These are phyloP conservation scores for Sebastiscus tertius DNA, from an alignment of 2,797 vertebrate species.

Conservation along the genomic window DNA sequence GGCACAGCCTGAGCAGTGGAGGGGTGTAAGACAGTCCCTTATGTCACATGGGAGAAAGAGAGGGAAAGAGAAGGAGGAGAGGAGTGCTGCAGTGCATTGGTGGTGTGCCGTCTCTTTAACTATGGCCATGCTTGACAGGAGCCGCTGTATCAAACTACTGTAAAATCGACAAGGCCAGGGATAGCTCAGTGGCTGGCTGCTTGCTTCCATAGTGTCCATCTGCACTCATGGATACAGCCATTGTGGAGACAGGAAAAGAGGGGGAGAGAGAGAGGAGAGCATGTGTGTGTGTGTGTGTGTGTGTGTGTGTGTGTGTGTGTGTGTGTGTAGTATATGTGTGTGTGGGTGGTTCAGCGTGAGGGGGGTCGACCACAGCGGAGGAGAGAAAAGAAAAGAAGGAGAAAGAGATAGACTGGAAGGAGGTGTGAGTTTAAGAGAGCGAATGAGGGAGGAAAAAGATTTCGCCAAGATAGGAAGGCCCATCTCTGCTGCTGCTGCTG, in stretches of 20 bases:
- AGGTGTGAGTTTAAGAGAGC: slow-evolving; percentile 66
- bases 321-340: slow-evolving; percentile 1
- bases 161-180: slow-evolving; percentile 68
- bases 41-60: slow-evolving; percentile 74
- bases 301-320: neutral
- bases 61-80: slow-evolving; percentile 39
- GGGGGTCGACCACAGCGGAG: slow-evolving; percentile 50
- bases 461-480: slow-evolving; percentile 67
- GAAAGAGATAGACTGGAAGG: slow-evolving; percentile 40
- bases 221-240: slow-evolving; percentile 45
- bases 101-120: slow-evolving; percentile 77
- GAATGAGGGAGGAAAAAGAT: slow-evolving; percentile 58
- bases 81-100: slow-evolving; percentile 75
- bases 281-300: slow-evolving; percentile 13
- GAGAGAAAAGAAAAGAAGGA: slow-evolving; percentile 22
- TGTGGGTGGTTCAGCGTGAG: slow-evolving; percentile 47
- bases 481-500: slow-evolving; percentile 58
- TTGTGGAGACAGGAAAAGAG: slow-evolving; percentile 26
- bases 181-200: slow-evolving; percentile 53
- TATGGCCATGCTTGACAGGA: slow-evolving; percentile 68
- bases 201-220: slow-evolving; percentile 63
- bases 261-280: slow-evolving; percentile 30
- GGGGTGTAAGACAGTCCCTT: slow-evolving; percentile 81
- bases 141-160: slow-evolving; percentile 77
- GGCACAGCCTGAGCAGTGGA: slow-evolving; percentile 69